phyloP scores from a whole-genome alignment of 2,888 invertebrate species.

The Chromoteleia sp. region DNA sequence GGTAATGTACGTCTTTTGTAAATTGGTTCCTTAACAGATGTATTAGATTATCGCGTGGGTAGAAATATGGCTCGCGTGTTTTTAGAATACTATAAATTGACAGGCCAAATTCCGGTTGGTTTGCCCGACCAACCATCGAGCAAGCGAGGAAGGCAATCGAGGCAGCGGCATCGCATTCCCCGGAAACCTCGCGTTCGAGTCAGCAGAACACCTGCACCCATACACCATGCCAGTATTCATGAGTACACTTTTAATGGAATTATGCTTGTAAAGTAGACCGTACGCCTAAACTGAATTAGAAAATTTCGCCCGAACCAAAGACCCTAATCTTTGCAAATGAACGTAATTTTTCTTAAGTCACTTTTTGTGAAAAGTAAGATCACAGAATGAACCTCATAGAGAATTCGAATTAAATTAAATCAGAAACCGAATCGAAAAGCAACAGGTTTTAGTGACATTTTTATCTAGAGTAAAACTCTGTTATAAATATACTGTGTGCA shows the following conservation, averaged over 20 bases:
- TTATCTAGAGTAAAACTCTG: too few relatives aligned
- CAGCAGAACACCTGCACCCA: conserved; percentile 81
- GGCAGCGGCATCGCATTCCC: conserved; percentile 79
- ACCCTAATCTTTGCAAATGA: too few relatives aligned
- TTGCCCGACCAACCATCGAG: conserved; percentile 82
- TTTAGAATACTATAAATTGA: conserved; percentile 92
- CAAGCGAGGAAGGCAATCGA: conserved; percentile 81
- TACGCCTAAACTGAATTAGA: conserved; percentile 1
- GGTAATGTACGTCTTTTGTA: not conserved
- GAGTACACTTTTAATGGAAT: conserved; percentile 75
- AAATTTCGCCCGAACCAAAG: too few relatives aligned
- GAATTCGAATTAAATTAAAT: too few relatives aligned
- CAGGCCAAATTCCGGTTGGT: conserved; percentile 87
- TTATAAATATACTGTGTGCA: too few relatives aligned
- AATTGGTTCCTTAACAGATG: conserved; percentile 31
- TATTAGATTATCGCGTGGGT: conserved; percentile 90
- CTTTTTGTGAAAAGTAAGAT: too few relatives aligned
- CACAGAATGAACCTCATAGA: too few relatives aligned
- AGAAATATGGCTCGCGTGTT: conserved; percentile 91
- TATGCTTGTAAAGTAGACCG: conserved; percentile 16
- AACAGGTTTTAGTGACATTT: too few relatives aligned
- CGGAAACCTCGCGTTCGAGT: conserved; percentile 80
- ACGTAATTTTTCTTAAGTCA: too few relatives aligned
- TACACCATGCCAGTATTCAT: conserved; percentile 82
- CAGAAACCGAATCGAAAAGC: too few relatives aligned